Evolutionary conservation across 2,888 invertebrate species (phyloP).

Genomic region (Agonopterix alstromeriana): DNA sequence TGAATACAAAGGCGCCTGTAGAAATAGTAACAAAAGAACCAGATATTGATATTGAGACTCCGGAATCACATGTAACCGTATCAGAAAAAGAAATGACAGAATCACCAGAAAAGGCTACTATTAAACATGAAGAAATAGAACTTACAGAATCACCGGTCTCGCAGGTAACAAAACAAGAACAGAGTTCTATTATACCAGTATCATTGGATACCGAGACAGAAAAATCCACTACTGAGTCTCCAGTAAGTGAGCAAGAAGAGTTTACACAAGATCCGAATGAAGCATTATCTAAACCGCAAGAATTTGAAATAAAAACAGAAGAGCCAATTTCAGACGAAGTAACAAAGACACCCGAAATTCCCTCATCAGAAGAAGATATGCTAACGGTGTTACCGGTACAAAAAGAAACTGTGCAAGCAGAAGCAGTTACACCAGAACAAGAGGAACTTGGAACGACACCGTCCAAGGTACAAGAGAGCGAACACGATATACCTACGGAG

Average conservation of each 20-base stretch:
- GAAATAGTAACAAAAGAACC: not conserved
- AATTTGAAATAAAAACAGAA: slow-evolving; percentile 10
- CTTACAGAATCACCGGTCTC: slow-evolving; percentile 4
- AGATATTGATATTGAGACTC: not conserved
- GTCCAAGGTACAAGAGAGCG: not conserved
- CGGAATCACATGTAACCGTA: not conserved
- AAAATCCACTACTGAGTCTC: slow-evolving; percentile 5
- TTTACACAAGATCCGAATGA: slow-evolving; percentile 12
- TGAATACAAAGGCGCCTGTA: not conserved
- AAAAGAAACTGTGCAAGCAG: slow-evolving; percentile 5
- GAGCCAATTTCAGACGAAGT: slow-evolving; percentile 4
- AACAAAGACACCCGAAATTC: not conserved
- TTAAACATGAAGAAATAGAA: not conserved
- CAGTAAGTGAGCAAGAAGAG: slow-evolving; percentile 6
- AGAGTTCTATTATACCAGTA: slow-evolving; percentile 7
- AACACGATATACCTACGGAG: slow-evolving; percentile 8
- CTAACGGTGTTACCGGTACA: slow-evolving; percentile 8
- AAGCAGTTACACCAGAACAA: not conserved
- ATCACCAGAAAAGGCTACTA: slow-evolving; percentile 4
- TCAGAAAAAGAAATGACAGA: not conserved
- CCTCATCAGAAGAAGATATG: not conserved
- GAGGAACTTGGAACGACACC: not conserved
- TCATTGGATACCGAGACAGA: slow-evolving; percentile 9
- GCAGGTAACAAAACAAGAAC: slow-evolving; percentile 4
- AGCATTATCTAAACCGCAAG: slow-evolving; percentile 13